phyloP scores from a whole-genome alignment of 1,140 invertebrate genomes.

The Bombus picipes region DNA sequence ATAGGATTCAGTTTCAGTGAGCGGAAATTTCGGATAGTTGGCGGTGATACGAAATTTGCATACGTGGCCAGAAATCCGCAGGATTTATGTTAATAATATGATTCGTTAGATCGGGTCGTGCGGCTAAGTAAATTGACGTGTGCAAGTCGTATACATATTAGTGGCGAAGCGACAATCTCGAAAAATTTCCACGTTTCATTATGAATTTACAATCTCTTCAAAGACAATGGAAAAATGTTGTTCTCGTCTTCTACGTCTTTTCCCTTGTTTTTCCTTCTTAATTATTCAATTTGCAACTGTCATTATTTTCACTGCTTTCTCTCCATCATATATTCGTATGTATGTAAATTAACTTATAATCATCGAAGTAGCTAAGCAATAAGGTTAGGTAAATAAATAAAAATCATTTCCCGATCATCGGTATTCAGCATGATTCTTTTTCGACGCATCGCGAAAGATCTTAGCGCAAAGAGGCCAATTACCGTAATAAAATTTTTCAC shows the following conservation, averaged over 20 bases:
- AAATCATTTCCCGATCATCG: neutral
- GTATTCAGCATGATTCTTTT: neutral
- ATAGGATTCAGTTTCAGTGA: constrained; percentile 51
- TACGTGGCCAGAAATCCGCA: constrained; percentile 28
- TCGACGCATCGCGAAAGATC: neutral
- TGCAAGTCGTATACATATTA: too few species aligned
- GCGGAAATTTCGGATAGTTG: constrained; percentile 51
- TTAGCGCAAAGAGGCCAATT: neutral
- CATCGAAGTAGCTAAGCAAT: neutral
- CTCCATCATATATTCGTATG: too few species aligned
- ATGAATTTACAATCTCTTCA: neutral
- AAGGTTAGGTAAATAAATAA: neutral
- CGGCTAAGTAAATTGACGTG: constrained; percentile 31
- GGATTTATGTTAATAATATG: constrained; percentile 53
- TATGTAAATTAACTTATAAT: neutral
- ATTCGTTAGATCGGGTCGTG: constrained; percentile 10
- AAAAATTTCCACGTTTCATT: neutral
- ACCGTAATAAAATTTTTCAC: neutral
- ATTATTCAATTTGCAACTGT: neutral
- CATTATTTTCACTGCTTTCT: neutral
- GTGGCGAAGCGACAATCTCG: neutral
- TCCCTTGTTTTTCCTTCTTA: neutral
- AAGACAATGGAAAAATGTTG: neutral
- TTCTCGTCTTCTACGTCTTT: neutral
- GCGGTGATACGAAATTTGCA: constrained; percentile 42